Percentiles rank a stretch among this genome's conserved stretches.
These are phyloP conservation scores for Microcebus ravelobensis DNA, from an alignment of 2,113 vertebrate species.

Conservation along the genomic window DNA sequence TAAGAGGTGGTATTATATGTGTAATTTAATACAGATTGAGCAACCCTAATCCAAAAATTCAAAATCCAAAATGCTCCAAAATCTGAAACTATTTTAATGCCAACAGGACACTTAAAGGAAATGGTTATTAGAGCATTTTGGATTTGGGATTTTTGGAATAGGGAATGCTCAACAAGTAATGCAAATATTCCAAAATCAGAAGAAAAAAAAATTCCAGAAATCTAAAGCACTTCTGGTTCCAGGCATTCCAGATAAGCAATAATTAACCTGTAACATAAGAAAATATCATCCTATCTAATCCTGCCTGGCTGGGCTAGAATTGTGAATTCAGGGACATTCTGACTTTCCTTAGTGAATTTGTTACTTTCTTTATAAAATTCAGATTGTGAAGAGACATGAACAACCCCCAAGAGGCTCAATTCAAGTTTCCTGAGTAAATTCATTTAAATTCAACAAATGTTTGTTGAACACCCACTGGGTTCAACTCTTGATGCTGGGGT, in stretches of 20 bases:
- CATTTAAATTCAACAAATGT: constrained; percentile 15
- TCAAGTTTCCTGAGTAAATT: background rate
- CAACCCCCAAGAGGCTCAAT: background rate
- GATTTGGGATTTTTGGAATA: background rate
- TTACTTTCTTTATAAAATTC: background rate
- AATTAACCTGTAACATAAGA: background rate
- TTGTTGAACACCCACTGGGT: background rate
- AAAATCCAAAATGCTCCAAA: background rate
- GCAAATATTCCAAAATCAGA: background rate
- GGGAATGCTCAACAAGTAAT: background rate
- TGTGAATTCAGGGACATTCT: background rate
- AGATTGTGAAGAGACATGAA: constrained; percentile 27
- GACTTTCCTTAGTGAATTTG: background rate
- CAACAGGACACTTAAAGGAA: background rate
- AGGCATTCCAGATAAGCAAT: background rate
- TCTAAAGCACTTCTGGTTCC: background rate
- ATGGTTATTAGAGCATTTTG: background rate
- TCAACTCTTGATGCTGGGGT: background rate
- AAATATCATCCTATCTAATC: background rate
- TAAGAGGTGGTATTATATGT: background rate
- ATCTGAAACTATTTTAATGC: background rate
- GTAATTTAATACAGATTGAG: background rate
- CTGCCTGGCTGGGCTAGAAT: background rate
- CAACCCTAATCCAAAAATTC: background rate
- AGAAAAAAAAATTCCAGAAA: background rate